Conservation (phyloP, 1,140 invertebrate species). For the Drosophila tsacasi region DNA sequence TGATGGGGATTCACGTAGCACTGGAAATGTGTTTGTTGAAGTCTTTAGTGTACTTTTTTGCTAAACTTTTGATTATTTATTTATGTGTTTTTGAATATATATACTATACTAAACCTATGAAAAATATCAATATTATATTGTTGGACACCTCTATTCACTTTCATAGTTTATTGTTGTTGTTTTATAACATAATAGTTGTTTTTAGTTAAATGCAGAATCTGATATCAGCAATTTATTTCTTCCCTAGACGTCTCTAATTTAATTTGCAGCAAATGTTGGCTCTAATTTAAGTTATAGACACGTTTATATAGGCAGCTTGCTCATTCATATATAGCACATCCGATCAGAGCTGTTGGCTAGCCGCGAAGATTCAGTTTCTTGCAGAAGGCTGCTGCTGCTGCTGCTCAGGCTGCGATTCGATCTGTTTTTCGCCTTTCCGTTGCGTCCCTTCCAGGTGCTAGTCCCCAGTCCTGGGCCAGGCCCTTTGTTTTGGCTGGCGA, state of each 20-base stretch:
- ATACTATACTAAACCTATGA: not conserved
- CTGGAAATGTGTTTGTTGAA: not conserved
- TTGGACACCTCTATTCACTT: not conserved
- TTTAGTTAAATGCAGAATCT: not conserved
- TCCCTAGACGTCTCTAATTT: not conserved
- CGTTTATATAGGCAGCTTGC: not conserved
- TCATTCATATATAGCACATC: conserved; percentile 8
- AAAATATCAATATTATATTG: not conserved
- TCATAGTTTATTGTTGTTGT: not conserved
- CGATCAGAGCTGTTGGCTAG: conserved; percentile 6
- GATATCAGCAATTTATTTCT: not conserved
- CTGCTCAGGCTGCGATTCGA: conserved; percentile 32
- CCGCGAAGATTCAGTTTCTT: conserved; percentile 10
- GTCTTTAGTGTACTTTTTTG: not conserved
- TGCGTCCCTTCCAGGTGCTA: conserved; percentile 54
- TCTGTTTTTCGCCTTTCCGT: conserved; percentile 13
- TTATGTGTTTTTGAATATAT: not conserved
- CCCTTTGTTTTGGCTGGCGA: conserved; percentile 75
- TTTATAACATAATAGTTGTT: not conserved
- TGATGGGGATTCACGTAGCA: conserved; percentile 8
- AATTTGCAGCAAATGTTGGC: not conserved
- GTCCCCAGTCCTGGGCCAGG: conserved; percentile 35
- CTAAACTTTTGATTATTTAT: not conserved
- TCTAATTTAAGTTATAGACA: conserved; percentile 4
- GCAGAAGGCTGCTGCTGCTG: conserved; percentile 34